Evolutionary conservation across 1,140 invertebrate species (phyloP).

Genomic region (Gonatopus flavifemur): DNA sequence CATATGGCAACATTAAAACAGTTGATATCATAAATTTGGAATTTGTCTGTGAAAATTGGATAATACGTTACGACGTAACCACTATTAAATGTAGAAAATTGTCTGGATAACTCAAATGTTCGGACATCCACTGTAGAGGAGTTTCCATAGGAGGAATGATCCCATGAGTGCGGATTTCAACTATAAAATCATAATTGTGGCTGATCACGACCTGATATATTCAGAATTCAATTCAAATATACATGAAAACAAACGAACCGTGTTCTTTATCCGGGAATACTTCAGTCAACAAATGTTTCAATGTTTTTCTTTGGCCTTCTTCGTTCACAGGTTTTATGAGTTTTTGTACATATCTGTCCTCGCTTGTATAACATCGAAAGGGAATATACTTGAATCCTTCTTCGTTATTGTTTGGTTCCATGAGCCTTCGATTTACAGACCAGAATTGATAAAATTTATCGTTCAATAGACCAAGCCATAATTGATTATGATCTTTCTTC

Average conservation of each 20-base stretch:
- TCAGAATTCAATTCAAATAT: conserved; percentile 7
- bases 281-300: conserved; percentile 73
- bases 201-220: conserved; percentile 4
- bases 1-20: too few relatives aligned
- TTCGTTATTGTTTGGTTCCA: conserved; percentile 76
- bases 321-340: conserved; percentile 74
- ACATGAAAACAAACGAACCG: conserved; percentile 44
- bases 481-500: conserved; percentile 95
- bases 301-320: conserved; percentile 73
- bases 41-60: too few relatives aligned
- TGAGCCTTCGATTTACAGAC: conserved; percentile 92
- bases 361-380: conserved; percentile 83
- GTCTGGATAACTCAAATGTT: conserved; percentile 97
- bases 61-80: conserved; percentile 42
- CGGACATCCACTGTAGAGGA: conserved; percentile 96
- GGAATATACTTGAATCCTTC: conserved; percentile 92
- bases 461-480: conserved; percentile 93
- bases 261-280: conserved; percentile 65
- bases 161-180: conserved; percentile 84
- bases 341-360: conserved; percentile 74
- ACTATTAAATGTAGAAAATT: conserved; percentile 93
- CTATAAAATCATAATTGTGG: conserved; percentile 59
- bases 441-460: conserved; percentile 99
- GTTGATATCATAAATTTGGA: too few relatives aligned
- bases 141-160: conserved; percentile 84